Evolutionary conservation across 2,888 invertebrate species (phyloP).

Genomic region (Tanypteryx hageni): DNA sequence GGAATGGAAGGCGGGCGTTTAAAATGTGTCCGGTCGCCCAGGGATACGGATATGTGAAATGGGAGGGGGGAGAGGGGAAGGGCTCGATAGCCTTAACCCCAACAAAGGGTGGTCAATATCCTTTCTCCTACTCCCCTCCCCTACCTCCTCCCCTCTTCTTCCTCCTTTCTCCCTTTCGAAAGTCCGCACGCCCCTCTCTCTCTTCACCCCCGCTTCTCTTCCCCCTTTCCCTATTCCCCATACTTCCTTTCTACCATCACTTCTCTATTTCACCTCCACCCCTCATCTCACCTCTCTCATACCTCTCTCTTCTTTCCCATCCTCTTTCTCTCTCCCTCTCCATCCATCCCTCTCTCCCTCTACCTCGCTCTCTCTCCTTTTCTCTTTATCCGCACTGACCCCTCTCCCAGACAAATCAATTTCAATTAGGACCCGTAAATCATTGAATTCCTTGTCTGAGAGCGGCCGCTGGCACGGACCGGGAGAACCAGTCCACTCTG

Average conservation of each 20-base stretch:
- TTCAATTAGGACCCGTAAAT: constrained; percentile 68
- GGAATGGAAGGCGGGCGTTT: constrained; percentile 59
- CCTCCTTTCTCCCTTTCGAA: constrained; percentile 28
- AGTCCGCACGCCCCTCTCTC: background rate
- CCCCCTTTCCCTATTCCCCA: background rate
- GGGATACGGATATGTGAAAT: constrained; percentile 65
- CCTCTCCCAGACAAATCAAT: constrained; percentile 68
- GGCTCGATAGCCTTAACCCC: constrained; percentile 63
- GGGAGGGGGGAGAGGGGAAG: constrained; percentile 41
- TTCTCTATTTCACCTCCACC: background rate
- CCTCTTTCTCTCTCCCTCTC: background rate
- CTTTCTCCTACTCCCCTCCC: constrained; percentile 52
- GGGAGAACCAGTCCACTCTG: constrained; percentile 51
- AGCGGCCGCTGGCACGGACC: constrained; percentile 61
- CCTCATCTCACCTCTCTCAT: no score
- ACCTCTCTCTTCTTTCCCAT: background rate
- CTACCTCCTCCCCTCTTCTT: constrained; percentile 33
- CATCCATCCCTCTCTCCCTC: constrained; percentile 53
- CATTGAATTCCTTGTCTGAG: constrained; percentile 67
- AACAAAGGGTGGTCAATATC: constrained; percentile 66
- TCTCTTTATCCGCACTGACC: constrained; percentile 44
- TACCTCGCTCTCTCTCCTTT: constrained; percentile 28
- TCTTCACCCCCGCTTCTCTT: background rate
- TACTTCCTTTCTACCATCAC: background rate
- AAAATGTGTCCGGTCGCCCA: constrained; percentile 63